Evolutionary conservation across 2,797 vertebrate species (phyloP), one percentile per base, ranked within the genome.

Genomic region (Onychomys torridus): DNA sequence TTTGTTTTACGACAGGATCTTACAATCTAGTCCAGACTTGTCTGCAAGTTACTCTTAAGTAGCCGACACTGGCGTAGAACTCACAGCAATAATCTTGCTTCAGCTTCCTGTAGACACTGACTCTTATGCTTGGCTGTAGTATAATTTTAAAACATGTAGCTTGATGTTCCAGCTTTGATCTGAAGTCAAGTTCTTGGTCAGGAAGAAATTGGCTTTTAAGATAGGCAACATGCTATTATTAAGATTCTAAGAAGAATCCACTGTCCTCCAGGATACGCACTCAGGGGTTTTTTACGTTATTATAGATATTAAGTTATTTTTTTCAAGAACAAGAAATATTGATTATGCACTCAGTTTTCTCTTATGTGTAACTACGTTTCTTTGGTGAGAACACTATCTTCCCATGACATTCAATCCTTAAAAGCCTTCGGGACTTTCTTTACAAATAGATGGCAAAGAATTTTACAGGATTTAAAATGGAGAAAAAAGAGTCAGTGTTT

Each of bases 391-490:
- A 91, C 29, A 69, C 16, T 88, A 91, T 79, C 71, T 92, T 94
- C 63, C 91, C 77, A 77, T 43, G 8, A 92, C 73, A 87, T 71
- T 89, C 57, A 90, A 0, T 93, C 90, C 91, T 89, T 92, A 91
- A 96, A 96, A 91, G 37, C 46, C 17, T 85, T 81, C 27, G 49
- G 59, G 52, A 92, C 65, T 97, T 96, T 49, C 13, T 93, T 95
- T 97, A 91, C 55, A 95, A 86, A 73, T 92, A 65, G 57, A 93
- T 95, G 91, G 17, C 91, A 87, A 57, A 77, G 57, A 95, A 73
- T 95, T 97, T 95, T 96, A 76, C 82, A 91, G 57, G 21, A 85
- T 14, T 90, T 91, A 40, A 94, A 96, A 69, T 89, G 89, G 29
- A 57, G 92, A 49, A 8, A n/a, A 57, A 59, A 27, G 75, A 91